Percentiles rank a stretch among this genome's conserved stretches.
These are phyloP conservation scores for Diplolepis rosae DNA, from an alignment of 2,888 invertebrate genomes.

Conservation along the genomic window DNA sequence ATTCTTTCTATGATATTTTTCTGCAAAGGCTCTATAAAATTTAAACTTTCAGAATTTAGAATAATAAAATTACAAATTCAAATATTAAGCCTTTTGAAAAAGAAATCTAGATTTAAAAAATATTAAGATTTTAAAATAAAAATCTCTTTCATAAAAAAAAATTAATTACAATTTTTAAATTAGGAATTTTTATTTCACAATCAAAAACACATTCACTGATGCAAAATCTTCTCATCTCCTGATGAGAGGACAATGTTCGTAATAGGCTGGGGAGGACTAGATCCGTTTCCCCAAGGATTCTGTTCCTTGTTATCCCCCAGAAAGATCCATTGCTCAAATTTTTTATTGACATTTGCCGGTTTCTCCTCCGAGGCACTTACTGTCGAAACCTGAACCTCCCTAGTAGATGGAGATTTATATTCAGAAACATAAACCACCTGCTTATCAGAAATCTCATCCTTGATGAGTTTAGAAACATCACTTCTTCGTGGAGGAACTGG, in stretches of 20 bases:
- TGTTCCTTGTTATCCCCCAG: constrained; percentile 65
- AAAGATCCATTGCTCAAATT: constrained; percentile 72
- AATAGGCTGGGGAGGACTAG: constrained; percentile 65
- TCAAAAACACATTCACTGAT: background rate
- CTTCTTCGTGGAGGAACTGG: constrained; percentile 75
- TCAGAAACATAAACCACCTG: constrained; percentile 70
- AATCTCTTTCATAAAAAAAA: background rate
- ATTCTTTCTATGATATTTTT: too few relatives aligned
- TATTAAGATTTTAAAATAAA: too few relatives aligned
- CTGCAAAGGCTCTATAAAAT: too few relatives aligned
- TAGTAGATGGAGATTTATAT: constrained; percentile 58
- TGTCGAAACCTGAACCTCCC: constrained; percentile 45
- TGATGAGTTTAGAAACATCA: constrained; percentile 67
- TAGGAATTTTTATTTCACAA: background rate
- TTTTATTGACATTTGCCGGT: constrained; percentile 47
- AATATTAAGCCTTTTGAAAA: background rate
- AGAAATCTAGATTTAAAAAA: background rate
- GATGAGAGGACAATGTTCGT: constrained; percentile 66
- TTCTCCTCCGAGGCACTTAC: constrained; percentile 38
- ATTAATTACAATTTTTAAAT: background rate
- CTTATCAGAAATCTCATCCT: constrained; percentile 58
- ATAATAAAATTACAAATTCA: too few relatives aligned
- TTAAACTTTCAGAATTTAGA: too few relatives aligned
- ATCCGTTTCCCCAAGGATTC: constrained; percentile 63
- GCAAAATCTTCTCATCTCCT: constrained; percentile 51